Base-by-base conservation (phyloP, 1,140 invertebrate species). In the Papilio machaon region DNA sequence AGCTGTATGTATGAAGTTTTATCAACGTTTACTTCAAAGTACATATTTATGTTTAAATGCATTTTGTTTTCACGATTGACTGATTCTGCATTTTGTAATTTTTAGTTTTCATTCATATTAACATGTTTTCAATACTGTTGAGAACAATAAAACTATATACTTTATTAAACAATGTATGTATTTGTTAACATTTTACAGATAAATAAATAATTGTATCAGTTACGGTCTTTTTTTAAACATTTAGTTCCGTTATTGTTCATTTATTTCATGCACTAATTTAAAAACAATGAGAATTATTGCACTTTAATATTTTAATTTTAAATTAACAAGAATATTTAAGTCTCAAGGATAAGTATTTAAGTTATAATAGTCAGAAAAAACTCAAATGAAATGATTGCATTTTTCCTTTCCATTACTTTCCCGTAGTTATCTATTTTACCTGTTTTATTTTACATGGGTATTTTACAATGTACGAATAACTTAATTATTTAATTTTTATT, bases 191-290 rank as follows among this genome's bases (percentile, higher is more conserved):
- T 47, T 78, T 78, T 43, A 78, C 49, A 60, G 0, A 58, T 78
- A 17, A 60, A 38, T 60, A 78, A 58, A 60, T 58, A n/a, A 60
- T 38, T 60, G 5, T 4, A 49, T 78, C 52, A 30, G 49, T 60
- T 78, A 38, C 76, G n/a, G 76, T 78, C 19, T 80, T 82, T 76
- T 47, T 79, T 83, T 73, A 70, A 60, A 7, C 15, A 76, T 76
- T 75, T 73, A 49, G 49, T 79, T 81, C 58, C 58, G 49, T 76
- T 35, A 81, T 38, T 15, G 49, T 64, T 46, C 23, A 43, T 1
- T 79, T 60, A 84, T 35, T 88, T 86, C 82, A 89, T 86, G 74
- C 88, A 89, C 35, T 85, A 85, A 58, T 80, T 86, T 89, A 84
- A 79, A 89, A 89, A 58, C 79, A 80, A 81, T 78, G 73, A 23